Evolutionary conservation across 1,140 invertebrate genomes (phyloP).

Genomic region (Caenorhabditis inopinata): DNA sequence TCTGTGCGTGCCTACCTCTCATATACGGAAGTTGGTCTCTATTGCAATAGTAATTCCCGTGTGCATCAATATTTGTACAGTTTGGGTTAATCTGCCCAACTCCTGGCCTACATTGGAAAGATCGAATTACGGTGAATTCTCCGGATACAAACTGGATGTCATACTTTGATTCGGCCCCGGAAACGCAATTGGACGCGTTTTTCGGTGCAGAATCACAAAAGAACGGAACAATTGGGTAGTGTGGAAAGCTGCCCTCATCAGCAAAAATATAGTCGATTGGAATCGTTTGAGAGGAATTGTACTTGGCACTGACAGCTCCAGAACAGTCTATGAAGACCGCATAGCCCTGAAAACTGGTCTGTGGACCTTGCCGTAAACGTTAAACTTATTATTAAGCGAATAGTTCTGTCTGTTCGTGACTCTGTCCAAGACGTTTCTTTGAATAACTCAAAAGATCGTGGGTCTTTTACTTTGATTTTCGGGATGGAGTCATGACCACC

Average conservation of each 20-base stretch:
- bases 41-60: not conserved
- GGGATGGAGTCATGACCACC: too few species aligned
- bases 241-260: not conserved
- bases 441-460: too few species aligned
- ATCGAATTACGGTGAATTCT: not conserved
- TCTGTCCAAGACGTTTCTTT: too few species aligned
- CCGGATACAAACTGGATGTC: conserved; percentile 1
- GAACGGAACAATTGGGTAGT: conserved; percentile 3
- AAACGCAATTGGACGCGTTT: not conserved
- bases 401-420: too few species aligned
- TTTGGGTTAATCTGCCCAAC: conserved; percentile 4
- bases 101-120: conserved; percentile 5
- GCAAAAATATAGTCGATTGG: not conserved
- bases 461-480: too few species aligned
- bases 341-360: not conserved
- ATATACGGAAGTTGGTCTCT: not conserved
- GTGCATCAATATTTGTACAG: not conserved
- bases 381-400: too few species aligned
- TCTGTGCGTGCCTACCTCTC: too few species aligned
- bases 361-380: too few species aligned
- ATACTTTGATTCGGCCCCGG: not conserved
- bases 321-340: not conserved
- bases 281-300: not conserved
- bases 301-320: not conserved
- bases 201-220: not conserved